Conservation (phyloP, 2,888 invertebrate species). For the Drosophila cognata region DNA sequence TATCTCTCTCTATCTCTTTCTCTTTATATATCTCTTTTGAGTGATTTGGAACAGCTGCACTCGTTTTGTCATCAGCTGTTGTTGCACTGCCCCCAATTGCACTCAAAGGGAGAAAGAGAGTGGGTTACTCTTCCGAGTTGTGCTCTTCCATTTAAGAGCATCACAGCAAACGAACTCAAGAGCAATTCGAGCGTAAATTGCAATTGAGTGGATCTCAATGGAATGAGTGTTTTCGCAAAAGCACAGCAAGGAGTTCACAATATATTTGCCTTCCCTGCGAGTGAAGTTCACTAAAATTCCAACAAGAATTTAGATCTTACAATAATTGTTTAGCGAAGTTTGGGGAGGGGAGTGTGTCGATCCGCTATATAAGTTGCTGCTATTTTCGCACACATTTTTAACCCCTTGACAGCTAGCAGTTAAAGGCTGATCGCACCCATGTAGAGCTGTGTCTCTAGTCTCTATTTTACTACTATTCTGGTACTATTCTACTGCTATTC, state of each 20-base stretch:
- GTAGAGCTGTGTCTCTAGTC: not conserved
- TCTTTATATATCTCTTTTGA: constrained; percentile 6
- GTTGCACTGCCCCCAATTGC: not conserved
- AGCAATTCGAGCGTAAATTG: not conserved
- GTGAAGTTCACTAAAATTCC: constrained; percentile 3
- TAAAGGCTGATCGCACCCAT: not conserved
- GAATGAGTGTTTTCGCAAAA: not conserved
- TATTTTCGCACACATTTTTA: not conserved
- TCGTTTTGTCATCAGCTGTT: constrained; percentile 22
- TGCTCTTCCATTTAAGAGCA: constrained; percentile 43
- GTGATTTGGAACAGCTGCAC: constrained; percentile 11
- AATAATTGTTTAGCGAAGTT: not conserved
- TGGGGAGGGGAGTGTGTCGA: not conserved
- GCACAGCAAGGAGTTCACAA: not conserved
- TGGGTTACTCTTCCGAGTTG: constrained; percentile 12
- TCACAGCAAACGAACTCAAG: constrained; percentile 22
- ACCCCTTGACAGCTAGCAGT: not conserved
- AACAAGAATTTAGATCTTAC: not conserved
- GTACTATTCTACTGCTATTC: not conserved
- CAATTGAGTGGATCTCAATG: constrained; percentile 2
- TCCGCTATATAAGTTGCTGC: not conserved
- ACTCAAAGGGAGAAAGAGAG: not conserved
- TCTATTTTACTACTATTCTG: not conserved
- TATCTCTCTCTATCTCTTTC: not conserved
- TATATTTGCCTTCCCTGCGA: not conserved